Base-by-base conservation (phyloP, 2,797 vertebrate genomes). In the Poecilia wingei region DNA sequence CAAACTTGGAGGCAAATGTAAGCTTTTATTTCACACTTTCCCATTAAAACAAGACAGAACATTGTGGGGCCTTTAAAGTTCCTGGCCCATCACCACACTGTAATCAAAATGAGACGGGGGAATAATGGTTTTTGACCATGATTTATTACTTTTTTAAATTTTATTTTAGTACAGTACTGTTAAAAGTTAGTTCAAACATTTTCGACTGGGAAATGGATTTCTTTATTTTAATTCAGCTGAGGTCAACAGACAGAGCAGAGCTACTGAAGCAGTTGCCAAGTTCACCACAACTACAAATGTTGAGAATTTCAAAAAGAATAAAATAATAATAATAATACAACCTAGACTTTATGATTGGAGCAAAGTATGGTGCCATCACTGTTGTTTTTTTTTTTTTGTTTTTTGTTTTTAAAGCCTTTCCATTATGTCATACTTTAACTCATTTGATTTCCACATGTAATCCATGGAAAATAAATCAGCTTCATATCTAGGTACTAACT, bases 151-250 rank as follows among this genome's bases (percentile, higher is more conserved):
- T 68, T 13, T 90, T 87, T 91, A 8, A 8, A 41, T 41, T 41
- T 41, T 41, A 41, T 93, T 94, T 95, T 95, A 95, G 94, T 95
- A 95, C 94, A 95, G 94, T 94, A 95, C 95, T 95, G 94, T 95
- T 95, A 95, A 95, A 95, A 95, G 95, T 95, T 95, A 95, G 95
- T 95, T 95, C 77, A 92, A 94, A 95, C 94, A 94, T 93, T 88
- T 93, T 95, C 90, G 94, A 95, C 94, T 91, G 88, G 93, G 89
- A 92, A 91, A 95, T 93, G 92, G 83, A 88, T 93, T 88, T 86
- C 78, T 84, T 80, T 84, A 89, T 80, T 87, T 83, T 72, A 82
- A 76, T 92, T 81, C 86, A 93, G 93, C 92, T 91, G 91, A 93
- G 93, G 91, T 93, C 90, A 94, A 94, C 92, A 93, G 90, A 95